Conservation (phyloP, 2,113 vertebrate genomes). For the Lophius piscatorius region DNA sequence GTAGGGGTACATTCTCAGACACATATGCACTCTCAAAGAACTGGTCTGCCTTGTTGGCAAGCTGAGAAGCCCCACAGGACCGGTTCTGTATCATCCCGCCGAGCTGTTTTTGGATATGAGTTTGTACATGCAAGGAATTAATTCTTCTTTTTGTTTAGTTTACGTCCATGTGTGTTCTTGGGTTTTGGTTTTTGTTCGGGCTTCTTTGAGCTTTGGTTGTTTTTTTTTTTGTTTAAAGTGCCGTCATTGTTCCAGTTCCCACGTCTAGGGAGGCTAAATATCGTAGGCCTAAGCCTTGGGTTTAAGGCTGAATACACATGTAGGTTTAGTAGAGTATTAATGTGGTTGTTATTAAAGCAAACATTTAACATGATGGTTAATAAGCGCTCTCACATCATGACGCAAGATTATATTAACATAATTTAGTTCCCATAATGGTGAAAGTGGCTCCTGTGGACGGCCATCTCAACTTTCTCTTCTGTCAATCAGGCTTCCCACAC, state of each 20-base stretch:
- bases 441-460: conserved; percentile 27
- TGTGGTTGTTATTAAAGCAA: conserved; percentile 10
- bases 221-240: conserved; percentile 19
- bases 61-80: conserved; percentile 27
- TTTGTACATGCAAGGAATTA: conserved; percentile 14
- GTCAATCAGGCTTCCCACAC: conserved; percentile 27
- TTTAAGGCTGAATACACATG: background rate
- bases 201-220: conserved; percentile 19
- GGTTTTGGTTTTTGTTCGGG: conserved; percentile 13
- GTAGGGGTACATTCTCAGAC: conserved; percentile 13
- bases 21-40: conserved; percentile 25
- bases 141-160: conserved; percentile 26
- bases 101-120: conserved; percentile 9
- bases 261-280: background rate
- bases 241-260: conserved; percentile 26
- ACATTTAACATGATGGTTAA: background rate
- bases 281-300: conserved; percentile 8
- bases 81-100: conserved; percentile 23
- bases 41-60: conserved; percentile 38
- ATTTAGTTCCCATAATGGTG: conserved; percentile 8
- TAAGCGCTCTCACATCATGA: background rate
- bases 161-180: conserved; percentile 15
- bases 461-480: conserved; percentile 34
- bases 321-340: conserved; percentile 10
- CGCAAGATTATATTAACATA: background rate